Percentiles rank a stretch among this genome's conserved stretches.
Evolutionary conservation across 2,797 vertebrate species (phyloP).

Genomic region (Pangasius krempfi): DNA sequence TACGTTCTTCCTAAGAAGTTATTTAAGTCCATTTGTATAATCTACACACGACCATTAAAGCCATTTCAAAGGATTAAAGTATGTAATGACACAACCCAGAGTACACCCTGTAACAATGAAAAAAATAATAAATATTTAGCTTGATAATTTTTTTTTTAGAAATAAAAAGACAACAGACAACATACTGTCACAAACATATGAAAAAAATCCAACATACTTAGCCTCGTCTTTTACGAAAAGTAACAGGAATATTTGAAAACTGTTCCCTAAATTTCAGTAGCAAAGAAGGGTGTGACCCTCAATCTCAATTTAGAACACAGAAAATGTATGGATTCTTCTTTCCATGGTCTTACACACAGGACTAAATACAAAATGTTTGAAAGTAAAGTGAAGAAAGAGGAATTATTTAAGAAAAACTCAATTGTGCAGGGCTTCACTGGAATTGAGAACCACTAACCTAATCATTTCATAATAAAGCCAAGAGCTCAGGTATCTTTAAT

Average conservation of each 20-base stretch:
- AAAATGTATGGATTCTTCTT: not conserved
- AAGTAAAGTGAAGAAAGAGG: not conserved
- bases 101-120: not conserved
- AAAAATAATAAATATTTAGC: constrained; percentile 47
- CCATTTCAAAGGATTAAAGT: constrained; percentile 26
- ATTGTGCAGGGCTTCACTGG: not conserved
- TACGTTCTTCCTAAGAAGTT: not conserved
- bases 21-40: constrained; percentile 3
- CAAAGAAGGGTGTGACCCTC: not conserved
- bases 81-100: constrained; percentile 5
- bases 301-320: not conserved
- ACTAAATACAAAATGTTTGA: not conserved
- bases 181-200: not conserved
- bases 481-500: not conserved
- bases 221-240: not conserved
- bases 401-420: not conserved
- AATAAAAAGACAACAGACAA: not conserved
- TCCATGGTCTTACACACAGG: not conserved
- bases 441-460: not conserved
- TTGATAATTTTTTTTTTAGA: not conserved
- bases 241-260: not conserved
- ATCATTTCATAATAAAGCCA: not conserved
- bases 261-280: constrained; percentile 22
- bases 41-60: constrained; percentile 18
- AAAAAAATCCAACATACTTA: not conserved